These are phyloP conservation scores for Nyctibius bracteatus DNA, from an alignment of 2,113 vertebrate species.

Conservation along the genomic window DNA sequence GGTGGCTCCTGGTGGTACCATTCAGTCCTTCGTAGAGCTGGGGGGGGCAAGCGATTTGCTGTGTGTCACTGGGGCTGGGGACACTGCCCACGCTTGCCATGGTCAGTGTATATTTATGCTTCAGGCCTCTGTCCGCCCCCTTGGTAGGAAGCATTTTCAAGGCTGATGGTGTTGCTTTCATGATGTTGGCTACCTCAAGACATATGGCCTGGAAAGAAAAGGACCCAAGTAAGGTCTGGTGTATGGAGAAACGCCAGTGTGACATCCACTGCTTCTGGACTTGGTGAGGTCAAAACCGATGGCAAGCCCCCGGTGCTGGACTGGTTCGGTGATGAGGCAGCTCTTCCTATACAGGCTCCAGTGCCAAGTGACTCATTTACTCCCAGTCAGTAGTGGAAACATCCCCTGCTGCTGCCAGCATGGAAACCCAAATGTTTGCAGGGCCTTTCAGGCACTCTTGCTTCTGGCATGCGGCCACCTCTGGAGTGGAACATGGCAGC, in stretches of 20 bases:
- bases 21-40: neutral
- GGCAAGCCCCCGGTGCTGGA: neutral
- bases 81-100: neutral
- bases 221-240: neutral
- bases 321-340: neutral
- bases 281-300: neutral
- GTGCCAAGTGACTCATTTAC: neutral
- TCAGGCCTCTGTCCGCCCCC: neutral
- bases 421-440: neutral
- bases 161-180: neutral
- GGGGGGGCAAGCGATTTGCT: neutral
- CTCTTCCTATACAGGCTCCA: neutral
- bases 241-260: neutral
- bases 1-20: neutral
- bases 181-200: neutral
- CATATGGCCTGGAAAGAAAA: neutral
- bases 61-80: neutral
- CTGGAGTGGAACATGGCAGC: neutral
- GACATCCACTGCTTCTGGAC: neutral
- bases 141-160: neutral
- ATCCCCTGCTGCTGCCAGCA: neutral
- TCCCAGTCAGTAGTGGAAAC: neutral
- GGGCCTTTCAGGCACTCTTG: neutral
- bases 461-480: neutral
- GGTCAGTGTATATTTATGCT: neutral